phyloP scores from a whole-genome alignment of 2,113 vertebrate genomes.

The Halcyon senegalensis region DNA sequence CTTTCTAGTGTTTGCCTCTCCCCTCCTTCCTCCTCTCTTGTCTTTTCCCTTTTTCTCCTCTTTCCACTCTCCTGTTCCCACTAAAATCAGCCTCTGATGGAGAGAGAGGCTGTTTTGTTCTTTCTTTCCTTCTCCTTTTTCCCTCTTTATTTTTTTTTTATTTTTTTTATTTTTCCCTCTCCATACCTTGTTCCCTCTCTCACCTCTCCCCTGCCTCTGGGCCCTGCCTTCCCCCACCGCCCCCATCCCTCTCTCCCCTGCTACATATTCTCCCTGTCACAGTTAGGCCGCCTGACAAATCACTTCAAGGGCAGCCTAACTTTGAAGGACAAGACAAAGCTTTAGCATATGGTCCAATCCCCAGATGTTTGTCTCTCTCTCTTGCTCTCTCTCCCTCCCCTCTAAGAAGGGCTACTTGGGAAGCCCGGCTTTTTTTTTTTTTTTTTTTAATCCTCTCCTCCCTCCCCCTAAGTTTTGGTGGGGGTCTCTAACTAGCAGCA shows the following conservation, averaged over 20 bases:
- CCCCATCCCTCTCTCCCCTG: slow-evolving; percentile 3
- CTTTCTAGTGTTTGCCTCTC: background rate
- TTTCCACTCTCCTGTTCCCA: background rate
- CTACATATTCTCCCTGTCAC: slow-evolving; percentile 79
- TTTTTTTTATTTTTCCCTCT: background rate
- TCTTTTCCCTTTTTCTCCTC: background rate
- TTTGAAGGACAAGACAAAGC: slow-evolving; percentile 98
- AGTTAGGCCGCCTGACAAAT: slow-evolving; percentile 89
- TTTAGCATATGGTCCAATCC: slow-evolving; percentile 93
- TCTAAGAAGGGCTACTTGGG: slow-evolving; percentile 57
- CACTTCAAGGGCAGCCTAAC: slow-evolving; percentile 95
- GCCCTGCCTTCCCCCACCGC: background rate
- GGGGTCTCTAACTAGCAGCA: background rate
- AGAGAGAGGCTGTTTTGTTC: background rate
- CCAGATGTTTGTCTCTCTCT: slow-evolving; percentile 82
- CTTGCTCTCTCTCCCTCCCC: slow-evolving; percentile 31
- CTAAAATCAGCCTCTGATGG: background rate
- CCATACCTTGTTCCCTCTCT: background rate
- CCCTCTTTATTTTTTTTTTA: too few species aligned
- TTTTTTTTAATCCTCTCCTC: background rate
- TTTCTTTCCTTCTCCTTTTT: background rate
- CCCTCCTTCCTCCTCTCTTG: background rate
- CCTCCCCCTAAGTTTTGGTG: background rate
- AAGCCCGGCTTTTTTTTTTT: background rate
- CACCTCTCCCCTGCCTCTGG: background rate